A percentile compares a stretch with the other conserved stretches of the same genome.
These are phyloP conservation scores for Corythornis cristatus DNA, from an alignment of 2,113 vertebrate genomes.

Conservation along the genomic window DNA sequence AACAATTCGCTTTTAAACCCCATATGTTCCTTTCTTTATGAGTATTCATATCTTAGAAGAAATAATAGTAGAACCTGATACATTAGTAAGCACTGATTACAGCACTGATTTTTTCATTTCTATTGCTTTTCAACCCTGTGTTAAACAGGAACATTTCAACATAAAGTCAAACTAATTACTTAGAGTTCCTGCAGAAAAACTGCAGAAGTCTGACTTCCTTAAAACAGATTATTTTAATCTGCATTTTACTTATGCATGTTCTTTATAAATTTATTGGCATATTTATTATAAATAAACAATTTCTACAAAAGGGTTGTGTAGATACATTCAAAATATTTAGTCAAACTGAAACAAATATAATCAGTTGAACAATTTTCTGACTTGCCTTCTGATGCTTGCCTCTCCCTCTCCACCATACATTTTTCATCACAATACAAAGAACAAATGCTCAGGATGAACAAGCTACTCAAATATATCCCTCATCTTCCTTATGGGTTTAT, in stretches of 20 bases:
- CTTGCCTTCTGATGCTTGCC: background rate
- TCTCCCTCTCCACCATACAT: background rate
- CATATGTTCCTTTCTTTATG: background rate
- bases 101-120: background rate
- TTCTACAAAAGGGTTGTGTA: background rate
- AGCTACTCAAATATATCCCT: background rate
- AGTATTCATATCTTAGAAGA: background rate
- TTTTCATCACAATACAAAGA: background rate
- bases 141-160: background rate
- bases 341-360: background rate
- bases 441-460: background rate
- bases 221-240: background rate
- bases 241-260: background rate
- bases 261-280: background rate
- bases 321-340: background rate
- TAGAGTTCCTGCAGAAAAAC: background rate
- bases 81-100: background rate
- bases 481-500: background rate
- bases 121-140: background rate
- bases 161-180: slow-evolving; percentile 10
- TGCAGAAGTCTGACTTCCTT: background rate
- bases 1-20: background rate
- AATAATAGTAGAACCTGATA: background rate
- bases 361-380: background rate
- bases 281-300: background rate